Base-by-base conservation (phyloP, 2,888 invertebrate genomes). In the Pseudanteris insignis region DNA sequence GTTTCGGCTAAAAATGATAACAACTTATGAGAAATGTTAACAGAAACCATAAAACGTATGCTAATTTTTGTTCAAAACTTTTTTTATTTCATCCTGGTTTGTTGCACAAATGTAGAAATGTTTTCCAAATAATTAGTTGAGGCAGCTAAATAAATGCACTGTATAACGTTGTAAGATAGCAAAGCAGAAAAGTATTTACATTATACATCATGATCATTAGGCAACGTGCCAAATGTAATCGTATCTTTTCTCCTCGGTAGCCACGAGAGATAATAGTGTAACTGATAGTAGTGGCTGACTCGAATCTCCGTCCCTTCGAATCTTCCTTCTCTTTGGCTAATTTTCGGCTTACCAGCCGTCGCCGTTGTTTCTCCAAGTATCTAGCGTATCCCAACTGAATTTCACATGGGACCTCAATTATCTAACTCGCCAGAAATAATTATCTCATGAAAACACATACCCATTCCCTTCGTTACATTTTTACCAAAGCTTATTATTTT, bases 211-310 rank as follows among this genome's bases (percentile, higher is more conserved):
- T 50, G 55, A 50, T 61, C 50, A 61, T 61, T 61, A 55, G 48
- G 50, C 50, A 55, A 38, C 41, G 59, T 61, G 54, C 44, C 50
- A 50, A 46, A 50, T 41, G 44, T 48, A 68, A 67, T 68, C 67
- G 64, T 59, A 66, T 66, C 62, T 70, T 69, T 70, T 68, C 67
- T 69, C 64, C 66, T 62, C 55, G 69, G 68, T 67, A 69, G 70
- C 69, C 70, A 68, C 66, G 65, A 60, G 65, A 68, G 75, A 77
- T 79, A 79, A 79, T 79, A 74, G 77, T 71, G 74, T 75, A 77
- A 79, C 77, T 76, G 78, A 79, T 79, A 77, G 76, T 72, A 70
- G 72, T 68, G 74, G 76, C 75, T 74, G 75, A 75, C 74, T 73
- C 64, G 68, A 63, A 66, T 64, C 70, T 70, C 68, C 68, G 68